Percentiles rank a stretch among this genome's conserved stretches.
These are phyloP conservation scores for Lottia scabra DNA, from an alignment of 2,888 invertebrate species.

Conservation along the genomic window DNA sequence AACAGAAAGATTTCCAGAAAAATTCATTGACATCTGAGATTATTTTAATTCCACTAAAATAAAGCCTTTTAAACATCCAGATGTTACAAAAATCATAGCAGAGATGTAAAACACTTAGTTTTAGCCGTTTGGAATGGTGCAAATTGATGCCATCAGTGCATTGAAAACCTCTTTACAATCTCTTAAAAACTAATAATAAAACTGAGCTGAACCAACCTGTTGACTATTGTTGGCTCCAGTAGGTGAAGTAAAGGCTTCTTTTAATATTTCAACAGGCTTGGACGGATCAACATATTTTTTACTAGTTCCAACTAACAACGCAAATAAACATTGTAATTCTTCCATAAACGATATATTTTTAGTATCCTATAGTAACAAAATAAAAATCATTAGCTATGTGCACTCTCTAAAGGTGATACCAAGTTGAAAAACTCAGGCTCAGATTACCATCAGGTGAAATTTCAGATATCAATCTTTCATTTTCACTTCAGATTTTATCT, in stretches of 20 bases:
- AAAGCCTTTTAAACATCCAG: too few relatives aligned
- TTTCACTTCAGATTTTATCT: neutral
- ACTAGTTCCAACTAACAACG: constrained; percentile 68
- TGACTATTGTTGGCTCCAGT: constrained; percentile 65
- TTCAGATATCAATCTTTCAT: neutral
- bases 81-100: too few relatives aligned
- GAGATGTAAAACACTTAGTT: too few relatives aligned
- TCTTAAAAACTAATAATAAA: too few relatives aligned
- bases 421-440: neutral
- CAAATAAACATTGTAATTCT: constrained; percentile 69
- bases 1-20: too few relatives aligned
- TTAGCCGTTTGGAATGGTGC: too few relatives aligned
- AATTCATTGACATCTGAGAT: too few relatives aligned
- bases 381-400: neutral
- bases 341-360: constrained; percentile 68
- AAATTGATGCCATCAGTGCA: too few relatives aligned
- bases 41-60: neutral
- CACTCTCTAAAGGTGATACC: neutral
- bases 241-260: constrained; percentile 67
- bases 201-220: constrained; percentile 48
- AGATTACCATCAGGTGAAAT: too few relatives aligned
- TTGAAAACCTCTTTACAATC: too few relatives aligned
- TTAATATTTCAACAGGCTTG: constrained; percentile 69
- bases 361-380: constrained; percentile 47
- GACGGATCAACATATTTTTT: constrained; percentile 71